Percentiles rank a stretch among this genome's conserved stretches.
Conservation (phyloP, 2,113 vertebrate genomes). For the Paratilapia polleni region DNA sequence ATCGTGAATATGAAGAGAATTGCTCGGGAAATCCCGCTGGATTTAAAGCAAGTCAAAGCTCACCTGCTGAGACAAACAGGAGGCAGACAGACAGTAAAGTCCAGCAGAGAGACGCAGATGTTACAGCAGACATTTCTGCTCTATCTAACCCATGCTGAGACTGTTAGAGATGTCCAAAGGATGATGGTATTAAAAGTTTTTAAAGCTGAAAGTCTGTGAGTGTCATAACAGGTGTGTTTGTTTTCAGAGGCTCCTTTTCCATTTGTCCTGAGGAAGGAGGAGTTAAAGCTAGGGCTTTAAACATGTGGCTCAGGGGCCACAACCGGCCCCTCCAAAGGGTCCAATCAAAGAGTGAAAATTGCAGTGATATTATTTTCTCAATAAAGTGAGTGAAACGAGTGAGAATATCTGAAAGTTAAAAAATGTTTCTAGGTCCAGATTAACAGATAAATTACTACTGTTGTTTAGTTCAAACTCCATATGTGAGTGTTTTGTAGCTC, state of each 20-base stretch:
- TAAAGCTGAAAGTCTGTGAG: background rate
- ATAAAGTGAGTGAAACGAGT: background rate
- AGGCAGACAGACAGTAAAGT: background rate
- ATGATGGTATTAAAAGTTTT: background rate
- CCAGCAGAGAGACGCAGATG: background rate
- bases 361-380: background rate
- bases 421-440: rapidly evolving
- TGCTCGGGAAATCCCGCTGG: background rate
- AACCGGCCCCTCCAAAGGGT: background rate
- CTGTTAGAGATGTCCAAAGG: background rate
- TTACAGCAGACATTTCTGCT: background rate
- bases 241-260: background rate
- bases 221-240: rapidly evolving
- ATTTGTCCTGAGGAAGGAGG: rapidly evolving
- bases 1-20: background rate
- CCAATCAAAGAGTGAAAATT: background rate
- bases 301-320: background rate
- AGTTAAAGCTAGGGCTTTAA: no score
- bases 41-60: no score
- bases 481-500: no score
- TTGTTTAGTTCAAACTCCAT: no score
- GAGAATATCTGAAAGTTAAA: rapidly evolving
- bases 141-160: rapidly evolving
- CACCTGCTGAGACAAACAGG: rapidly evolving
- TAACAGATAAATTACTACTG: background rate